Percentiles rank a stretch among this genome's conserved stretches.
Conservation (phyloP, 2,888 invertebrate genomes). For the Ophioninae sp. region DNA sequence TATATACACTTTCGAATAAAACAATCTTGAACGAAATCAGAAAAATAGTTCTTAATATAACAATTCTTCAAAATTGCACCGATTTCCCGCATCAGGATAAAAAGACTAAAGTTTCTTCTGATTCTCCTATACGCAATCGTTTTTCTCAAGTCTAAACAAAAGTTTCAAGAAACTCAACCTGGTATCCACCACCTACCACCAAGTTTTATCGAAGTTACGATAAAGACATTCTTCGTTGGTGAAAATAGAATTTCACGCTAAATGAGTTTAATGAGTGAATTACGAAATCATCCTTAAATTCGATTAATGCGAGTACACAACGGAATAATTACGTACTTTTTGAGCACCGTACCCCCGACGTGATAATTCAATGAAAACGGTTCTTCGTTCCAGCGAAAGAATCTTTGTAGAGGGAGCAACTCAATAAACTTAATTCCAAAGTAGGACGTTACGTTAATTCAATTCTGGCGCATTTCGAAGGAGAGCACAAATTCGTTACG, state of each 20-base stretch:
- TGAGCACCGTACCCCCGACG: neutral
- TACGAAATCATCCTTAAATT: neutral
- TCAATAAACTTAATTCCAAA: slow-evolving; percentile 30
- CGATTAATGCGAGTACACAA: neutral
- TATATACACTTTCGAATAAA: too few relatives aligned
- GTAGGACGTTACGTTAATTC: slow-evolving; percentile 34
- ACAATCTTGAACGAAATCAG: too few relatives aligned
- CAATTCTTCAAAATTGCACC: too few relatives aligned
- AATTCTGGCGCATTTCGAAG: slow-evolving; percentile 22
- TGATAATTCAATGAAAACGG: neutral
- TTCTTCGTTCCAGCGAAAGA: slow-evolving; percentile 3
- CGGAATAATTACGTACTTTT: neutral
- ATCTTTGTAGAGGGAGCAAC: slow-evolving; percentile 28
- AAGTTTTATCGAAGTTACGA: neutral
- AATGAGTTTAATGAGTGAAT: too few relatives aligned
- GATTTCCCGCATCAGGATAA: too few relatives aligned
- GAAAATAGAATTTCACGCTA: too few relatives aligned
- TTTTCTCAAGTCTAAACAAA: too few relatives aligned
- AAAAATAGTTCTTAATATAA: too few relatives aligned
- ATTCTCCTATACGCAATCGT: too few relatives aligned
- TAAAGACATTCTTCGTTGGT: neutral
- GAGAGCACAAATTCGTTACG: slow-evolving; percentile 34
- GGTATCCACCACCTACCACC: neutral
- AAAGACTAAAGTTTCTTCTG: too few relatives aligned
- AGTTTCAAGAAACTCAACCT: too few relatives aligned